Evolutionary conservation across 2,888 invertebrate genomes (phyloP), one percentile per base, ranked within the genome.

Genomic region (Xylota segnis): DNA sequence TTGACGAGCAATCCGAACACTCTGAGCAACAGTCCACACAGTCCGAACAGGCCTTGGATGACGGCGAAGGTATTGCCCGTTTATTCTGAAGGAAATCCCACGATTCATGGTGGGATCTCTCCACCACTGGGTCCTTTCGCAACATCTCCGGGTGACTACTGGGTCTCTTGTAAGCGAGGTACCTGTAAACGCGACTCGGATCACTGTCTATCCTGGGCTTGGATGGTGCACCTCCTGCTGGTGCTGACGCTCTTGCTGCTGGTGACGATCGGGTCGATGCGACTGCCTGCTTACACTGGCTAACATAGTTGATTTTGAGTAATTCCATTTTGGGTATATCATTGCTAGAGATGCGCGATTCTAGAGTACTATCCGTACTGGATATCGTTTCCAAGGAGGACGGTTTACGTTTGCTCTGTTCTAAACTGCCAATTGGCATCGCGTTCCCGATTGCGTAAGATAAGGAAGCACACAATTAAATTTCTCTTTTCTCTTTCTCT

Each of bases 251-350:
- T 78, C 82, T 45, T 47, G 63, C 9, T 43, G 58, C 45, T 50
- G 82, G 65, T 4, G 75, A 56, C 18, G 86, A 63, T 47, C 50
- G 65, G 4, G 81, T 68, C 10, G 87, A 56, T 32, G 79, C 45
- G 9, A 72, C 40, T 4, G 91, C 90, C 88, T 90, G 89, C 65
- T 91, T 91, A 78, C 90, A 90, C 75, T 91, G 90, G 58, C 91
- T 91, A 68, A 92, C 91, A 88, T 92, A 92, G 84, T 92, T 92
- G 76, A 92, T 90, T 87, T 92, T 91, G 12, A 92, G 89, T 66
- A 92, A 83, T 82, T 92, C 91, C 92, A 92, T 92, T 88, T 92
- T 90, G 6, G 92, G 91, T 83, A 92, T 89, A 72, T 92, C 91
- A 18, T 90, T 89, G 63, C 90, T 90, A 70, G 91, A 91, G 88